Evolutionary conservation across 2,113 vertebrate genomes (phyloP), one percentile per base, ranked within the genome.

Genomic region (Ictalurus punctatus): DNA sequence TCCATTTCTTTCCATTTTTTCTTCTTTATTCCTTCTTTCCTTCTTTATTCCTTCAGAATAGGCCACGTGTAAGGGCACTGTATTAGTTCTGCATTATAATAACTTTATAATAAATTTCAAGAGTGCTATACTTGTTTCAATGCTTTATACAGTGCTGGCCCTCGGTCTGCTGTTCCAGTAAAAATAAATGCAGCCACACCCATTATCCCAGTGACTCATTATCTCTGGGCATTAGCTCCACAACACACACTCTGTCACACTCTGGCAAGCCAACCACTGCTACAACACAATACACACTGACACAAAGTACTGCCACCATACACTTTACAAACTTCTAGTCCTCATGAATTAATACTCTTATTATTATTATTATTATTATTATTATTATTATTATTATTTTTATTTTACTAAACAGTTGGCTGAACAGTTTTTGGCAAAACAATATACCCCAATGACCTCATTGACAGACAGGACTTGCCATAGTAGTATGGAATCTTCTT

Each of bases 141-240:
- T 87, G n/a, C 9, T 56, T 54, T n/a, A 71, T 30, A 13, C 59
- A 80, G 56, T 30, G 7, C 67, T 61, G 4, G 4, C 13, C 25
- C 8, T 82, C 16, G 76, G 58, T 40, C 40, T 74, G 59, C 71
- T 63, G 59, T 84, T 48, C 8, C 59, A 74, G 52, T 82, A 90
- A 79, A 88, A 90, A 48, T 88, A 92, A 83, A 65, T 56, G 19
- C 44, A 84, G 81, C 74, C 90, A 81, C 90, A 91, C 90, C 90
- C 81, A 65, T 71, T 8, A 87, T 52, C 58, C 65, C 61, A 58
- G 80, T 90, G 84, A 90, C 86, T 89, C 83, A 85, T 40, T 52
- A 54, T 40, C 86, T 19, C 76, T 86, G 84, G 37, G 78, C 78
- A 71, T 73, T 17, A 67, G 48, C 34, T 79, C 44, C 40, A 85